Conservation (phyloP, 2,888 invertebrate genomes). For the Seira sanloemensis region DNA sequence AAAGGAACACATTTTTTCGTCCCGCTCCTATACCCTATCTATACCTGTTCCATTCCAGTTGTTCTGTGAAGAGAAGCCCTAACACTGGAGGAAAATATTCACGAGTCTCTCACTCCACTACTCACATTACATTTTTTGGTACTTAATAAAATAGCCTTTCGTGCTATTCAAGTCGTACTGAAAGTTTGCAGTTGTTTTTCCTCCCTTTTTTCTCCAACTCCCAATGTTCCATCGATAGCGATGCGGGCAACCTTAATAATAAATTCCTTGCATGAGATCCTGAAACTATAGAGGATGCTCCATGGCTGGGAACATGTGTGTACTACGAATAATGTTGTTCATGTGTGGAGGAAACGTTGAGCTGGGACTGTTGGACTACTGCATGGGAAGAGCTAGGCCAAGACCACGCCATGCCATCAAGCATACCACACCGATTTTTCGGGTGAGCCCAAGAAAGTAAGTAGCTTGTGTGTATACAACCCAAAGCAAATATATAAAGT, state of each 20-base stretch:
- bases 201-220: neutral
- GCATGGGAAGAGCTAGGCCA: conserved; percentile 6
- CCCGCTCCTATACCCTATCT: neutral
- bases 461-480: neutral
- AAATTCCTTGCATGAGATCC: conserved; percentile 30
- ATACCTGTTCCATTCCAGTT: conserved; percentile 7
- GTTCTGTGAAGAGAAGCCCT: neutral
- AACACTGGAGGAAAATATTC: neutral
- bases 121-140: conserved; percentile 8
- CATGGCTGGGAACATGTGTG: conserved; percentile 7
- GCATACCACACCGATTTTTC: conserved; percentile 8
- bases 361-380: conserved; percentile 2
- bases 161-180: neutral
- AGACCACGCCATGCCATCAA: neutral
- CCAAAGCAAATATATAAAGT: neutral
- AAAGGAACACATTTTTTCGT: neutral
- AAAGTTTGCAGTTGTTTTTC: conserved; percentile 17
- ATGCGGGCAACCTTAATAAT: conserved; percentile 48
- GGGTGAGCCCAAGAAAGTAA: conserved; percentile 6
- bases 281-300: neutral
- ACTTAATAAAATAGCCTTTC: neutral
- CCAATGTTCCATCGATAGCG: neutral
- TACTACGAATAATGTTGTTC: too few species aligned
- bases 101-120: neutral
- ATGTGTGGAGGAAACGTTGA: neutral